Conservation (phyloP, 2,888 invertebrate genomes). For the Aethes cnicana region DNA sequence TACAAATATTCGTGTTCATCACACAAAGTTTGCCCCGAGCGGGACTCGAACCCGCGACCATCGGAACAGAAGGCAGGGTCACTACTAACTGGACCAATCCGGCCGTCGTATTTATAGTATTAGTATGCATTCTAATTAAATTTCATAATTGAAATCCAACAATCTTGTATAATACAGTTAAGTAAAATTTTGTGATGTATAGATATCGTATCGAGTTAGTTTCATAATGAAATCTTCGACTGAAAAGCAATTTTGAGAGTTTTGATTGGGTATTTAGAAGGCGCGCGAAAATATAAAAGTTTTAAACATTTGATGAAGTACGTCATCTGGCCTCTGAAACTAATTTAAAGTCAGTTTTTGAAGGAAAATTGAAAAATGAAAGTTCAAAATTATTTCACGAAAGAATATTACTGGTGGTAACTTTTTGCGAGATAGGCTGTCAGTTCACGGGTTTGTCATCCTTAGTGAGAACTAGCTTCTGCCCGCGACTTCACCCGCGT, state of each 20-base stretch:
- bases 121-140: no score
- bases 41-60: no score
- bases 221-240: slow-evolving; percentile 19
- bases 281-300: slow-evolving; percentile 18
- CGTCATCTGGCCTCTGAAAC: slow-evolving; percentile 27
- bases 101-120: no score
- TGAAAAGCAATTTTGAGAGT: slow-evolving; percentile 16
- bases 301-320: slow-evolving; percentile 27
- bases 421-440: neutral
- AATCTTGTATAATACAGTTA: neutral
- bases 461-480: no score
- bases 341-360: slow-evolving; percentile 31
- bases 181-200: slow-evolving; percentile 3
- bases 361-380: slow-evolving; percentile 26
- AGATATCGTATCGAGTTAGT: slow-evolving; percentile 4
- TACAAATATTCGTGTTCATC: no score
- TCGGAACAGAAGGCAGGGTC: no score
- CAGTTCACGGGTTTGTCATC: no score
- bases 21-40: no score
- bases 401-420: slow-evolving; percentile 12
- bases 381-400: slow-evolving; percentile 17
- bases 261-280: slow-evolving; percentile 24
- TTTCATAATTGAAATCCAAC: no score
- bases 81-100: no score
- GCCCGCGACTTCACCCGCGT: no score